Evolutionary conservation across 1,140 invertebrate genomes (phyloP), one percentile per base, ranked within the genome.

Genomic region (Scaptomyza graminum): DNA sequence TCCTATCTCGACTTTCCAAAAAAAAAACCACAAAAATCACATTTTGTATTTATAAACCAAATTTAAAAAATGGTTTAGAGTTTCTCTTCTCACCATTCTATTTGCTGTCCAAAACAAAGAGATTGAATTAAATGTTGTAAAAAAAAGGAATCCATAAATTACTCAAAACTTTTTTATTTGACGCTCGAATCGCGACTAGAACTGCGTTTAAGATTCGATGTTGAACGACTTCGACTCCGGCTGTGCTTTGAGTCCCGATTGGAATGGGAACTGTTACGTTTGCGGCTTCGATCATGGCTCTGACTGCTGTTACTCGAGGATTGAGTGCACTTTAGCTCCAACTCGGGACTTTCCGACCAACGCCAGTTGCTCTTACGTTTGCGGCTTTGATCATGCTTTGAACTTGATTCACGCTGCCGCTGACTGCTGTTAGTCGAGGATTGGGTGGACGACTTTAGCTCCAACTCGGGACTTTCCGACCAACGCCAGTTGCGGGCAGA

Each of bases 341-440:
- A 49, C 69, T 95, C 95, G 0, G 95, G 95, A 28, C 95, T 95
- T 82, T 95, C 95, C 6, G 95, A 96, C 95, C 95, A 96, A 62
- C 95, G 93, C 95, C 95, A 96, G 63, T n/a, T n/a, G n/a, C 12
- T 62, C 1, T 28, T n/a, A 11, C 13, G 47, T 7, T 13, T 54
- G 11, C 5, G 51, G 13, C 52, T 15, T 2, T 2, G 9, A 41
- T 41, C 43, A 13, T 43, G 28, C n/a, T n/a, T n/a, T n/a, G n/a
- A n/a, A n/a, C n/a, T n/a, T n/a, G n/a, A n/a, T n/a, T n/a, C n/a
- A n/a, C n/a, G 0, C 28, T 72, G n/a, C n/a, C n/a, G n/a, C 8
- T 34, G 39, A 12, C 9, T 31, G 8, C 37, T 39, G 5, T 43
- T 78, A 15, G 18, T 31, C 0, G 47, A 16, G 3, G 49, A 41